Evolutionary conservation across 1,140 invertebrate species (phyloP).

Genomic region (Drosophila trapezifrons): DNA sequence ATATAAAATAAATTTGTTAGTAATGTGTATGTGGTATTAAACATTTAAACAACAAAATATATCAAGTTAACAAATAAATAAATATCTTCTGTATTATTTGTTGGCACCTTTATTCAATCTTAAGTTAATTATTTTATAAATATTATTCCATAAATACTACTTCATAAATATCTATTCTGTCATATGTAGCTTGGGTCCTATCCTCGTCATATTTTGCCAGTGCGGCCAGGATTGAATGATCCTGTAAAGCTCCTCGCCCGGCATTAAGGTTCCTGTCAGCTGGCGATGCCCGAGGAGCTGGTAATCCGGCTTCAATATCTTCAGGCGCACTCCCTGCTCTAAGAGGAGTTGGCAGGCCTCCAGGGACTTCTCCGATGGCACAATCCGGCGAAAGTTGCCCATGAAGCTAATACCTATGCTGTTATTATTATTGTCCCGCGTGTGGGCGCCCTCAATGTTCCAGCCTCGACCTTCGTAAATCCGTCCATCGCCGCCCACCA

Average conservation of each 20-base stretch:
- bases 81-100: neutral
- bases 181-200: constrained; percentile 22
- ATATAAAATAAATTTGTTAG: neutral
- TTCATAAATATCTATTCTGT: constrained; percentile 9
- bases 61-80: neutral
- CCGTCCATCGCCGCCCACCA: constrained; percentile 86
- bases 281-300: constrained; percentile 88
- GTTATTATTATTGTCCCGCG: constrained; percentile 85
- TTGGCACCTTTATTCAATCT: constrained; percentile 29
- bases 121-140: neutral
- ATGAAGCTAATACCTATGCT: constrained; percentile 89
- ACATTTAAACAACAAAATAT: neutral
- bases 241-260: constrained; percentile 86
- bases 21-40: too few relatives aligned
- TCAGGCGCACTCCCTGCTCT: constrained; percentile 86
- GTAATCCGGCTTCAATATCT: constrained; percentile 86
- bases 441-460: constrained; percentile 86
- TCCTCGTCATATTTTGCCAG: constrained; percentile 68
- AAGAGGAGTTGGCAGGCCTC: constrained; percentile 86
- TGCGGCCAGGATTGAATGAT: constrained; percentile 86
- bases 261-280: constrained; percentile 86
- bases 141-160: neutral
- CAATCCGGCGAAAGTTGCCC: constrained; percentile 87
- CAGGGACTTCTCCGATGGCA: constrained; percentile 86
- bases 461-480: constrained; percentile 87